These are phyloP conservation scores for Lingula anatina DNA, from an alignment of 2,888 invertebrate species.

Conservation along the genomic window DNA sequence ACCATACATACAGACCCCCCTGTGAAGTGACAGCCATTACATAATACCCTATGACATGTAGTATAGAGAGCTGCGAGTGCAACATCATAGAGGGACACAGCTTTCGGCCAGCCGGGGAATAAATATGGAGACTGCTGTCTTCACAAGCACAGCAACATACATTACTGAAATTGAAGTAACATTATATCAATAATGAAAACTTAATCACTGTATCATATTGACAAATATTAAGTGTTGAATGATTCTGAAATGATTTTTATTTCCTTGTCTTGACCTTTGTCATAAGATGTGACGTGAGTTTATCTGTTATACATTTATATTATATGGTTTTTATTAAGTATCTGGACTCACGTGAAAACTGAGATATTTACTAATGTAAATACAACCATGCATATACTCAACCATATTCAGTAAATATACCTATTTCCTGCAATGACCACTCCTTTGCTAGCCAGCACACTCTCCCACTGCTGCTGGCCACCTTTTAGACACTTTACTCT, in stretches of 20 bases:
- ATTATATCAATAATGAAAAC: no score
- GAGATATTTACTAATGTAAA: neutral
- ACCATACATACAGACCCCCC: conserved; percentile 50
- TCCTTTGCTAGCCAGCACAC: conserved; percentile 35
- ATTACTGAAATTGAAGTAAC: conserved; percentile 49
- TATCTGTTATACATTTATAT: no score
- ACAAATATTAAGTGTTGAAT: no score
- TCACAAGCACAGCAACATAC: conserved; percentile 64
- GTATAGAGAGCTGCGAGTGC: conserved; percentile 60
- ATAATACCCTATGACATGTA: conserved; percentile 56
- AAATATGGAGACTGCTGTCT: conserved; percentile 65
- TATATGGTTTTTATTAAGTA: no score
- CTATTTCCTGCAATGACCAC: conserved; percentile 36
- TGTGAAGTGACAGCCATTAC: conserved; percentile 60
- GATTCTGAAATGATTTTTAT: no score
- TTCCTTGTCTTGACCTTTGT: no score
- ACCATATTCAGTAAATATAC: conserved; percentile 13
- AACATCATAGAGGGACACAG: conserved; percentile 59
- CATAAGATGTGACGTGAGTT: no score
- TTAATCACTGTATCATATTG: no score
- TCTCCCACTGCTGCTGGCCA: conserved; percentile 39
- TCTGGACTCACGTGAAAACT: no score
- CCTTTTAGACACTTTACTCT: conserved; percentile 28
- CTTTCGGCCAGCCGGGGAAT: conserved; percentile 55
- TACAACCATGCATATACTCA: neutral